Percentiles rank a stretch among this genome's conserved stretches.
These are phyloP conservation scores for Meloidogyne chitwoodi DNA, from an alignment of 1,140 invertebrate species.

Conservation along the genomic window DNA sequence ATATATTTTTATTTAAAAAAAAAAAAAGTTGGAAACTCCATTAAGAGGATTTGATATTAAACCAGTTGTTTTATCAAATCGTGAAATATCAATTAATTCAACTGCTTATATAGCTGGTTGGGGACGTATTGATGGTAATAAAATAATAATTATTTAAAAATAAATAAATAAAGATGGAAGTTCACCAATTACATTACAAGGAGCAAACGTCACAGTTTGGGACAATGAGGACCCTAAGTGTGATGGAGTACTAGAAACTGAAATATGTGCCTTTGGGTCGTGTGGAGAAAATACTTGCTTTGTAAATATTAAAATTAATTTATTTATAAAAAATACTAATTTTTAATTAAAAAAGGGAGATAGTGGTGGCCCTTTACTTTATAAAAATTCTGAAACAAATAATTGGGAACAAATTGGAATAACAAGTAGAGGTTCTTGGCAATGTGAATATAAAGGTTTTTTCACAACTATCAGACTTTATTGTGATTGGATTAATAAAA, in stretches of 20 bases:
- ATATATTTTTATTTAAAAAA: background rate
- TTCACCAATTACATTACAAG: conserved; percentile 3
- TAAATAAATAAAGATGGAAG: conserved; percentile 5
- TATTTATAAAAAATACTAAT: background rate
- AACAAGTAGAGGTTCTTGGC: conserved; percentile 3
- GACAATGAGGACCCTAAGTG: background rate
- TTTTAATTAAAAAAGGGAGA: conserved; percentile 6
- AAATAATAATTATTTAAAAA: background rate
- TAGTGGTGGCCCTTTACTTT: conserved; percentile 6
- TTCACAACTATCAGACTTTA: conserved; percentile 3
- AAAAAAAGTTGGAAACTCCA: background rate
- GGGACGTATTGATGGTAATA: conserved; percentile 4
- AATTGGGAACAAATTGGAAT: conserved; percentile 14
- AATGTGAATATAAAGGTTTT: conserved; percentile 13
- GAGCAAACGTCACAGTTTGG: conserved; percentile 10
- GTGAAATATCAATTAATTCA: conserved; percentile 1
- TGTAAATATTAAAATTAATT: background rate
- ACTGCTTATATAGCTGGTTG: conserved; percentile 11
- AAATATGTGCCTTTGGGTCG: conserved; percentile 11
- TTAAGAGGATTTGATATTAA: background rate
- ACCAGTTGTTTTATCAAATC: conserved; percentile 3
- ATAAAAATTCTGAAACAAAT: conserved; percentile 1
- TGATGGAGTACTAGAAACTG: conserved; percentile 5
- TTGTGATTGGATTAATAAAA: conserved; percentile 9
- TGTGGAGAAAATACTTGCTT: conserved; percentile 14